Conservation (phyloP, 2,113 vertebrate species). For the Boulengeromyrus knoepffleri region DNA sequence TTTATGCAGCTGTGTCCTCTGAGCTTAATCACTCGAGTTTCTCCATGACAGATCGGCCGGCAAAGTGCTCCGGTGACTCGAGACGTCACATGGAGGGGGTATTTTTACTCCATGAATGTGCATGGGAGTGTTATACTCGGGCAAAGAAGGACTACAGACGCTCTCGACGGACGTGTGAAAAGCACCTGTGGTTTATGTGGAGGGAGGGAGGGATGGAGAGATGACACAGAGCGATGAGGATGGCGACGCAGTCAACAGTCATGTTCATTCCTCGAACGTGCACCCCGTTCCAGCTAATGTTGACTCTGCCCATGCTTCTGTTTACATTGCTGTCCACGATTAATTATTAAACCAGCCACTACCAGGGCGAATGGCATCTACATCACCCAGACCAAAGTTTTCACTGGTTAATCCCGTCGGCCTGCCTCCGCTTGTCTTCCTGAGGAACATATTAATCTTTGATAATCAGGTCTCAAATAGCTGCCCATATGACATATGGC, state of each 20-base stretch:
- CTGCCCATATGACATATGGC: not conserved
- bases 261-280: not conserved
- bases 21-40: not conserved
- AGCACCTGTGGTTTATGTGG: not conserved
- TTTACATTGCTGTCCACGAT: constrained; percentile 12
- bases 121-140: not conserved
- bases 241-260: not conserved
- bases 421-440: not conserved
- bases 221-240: not conserved
- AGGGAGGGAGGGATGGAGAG: not conserved
- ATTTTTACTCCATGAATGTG: not conserved
- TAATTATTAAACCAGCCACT: constrained; percentile 15
- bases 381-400: not conserved
- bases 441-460: not conserved
- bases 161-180: not conserved
- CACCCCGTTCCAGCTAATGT: not conserved
- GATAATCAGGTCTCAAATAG: not conserved
- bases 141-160: not conserved
- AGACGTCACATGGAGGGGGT: not conserved
- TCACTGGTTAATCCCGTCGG: not conserved
- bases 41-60: not conserved
- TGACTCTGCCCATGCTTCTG: not conserved
- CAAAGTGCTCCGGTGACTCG: not conserved
- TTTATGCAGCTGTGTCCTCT: not conserved
- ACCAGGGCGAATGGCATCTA: not conserved